Base-by-base conservation (phyloP, 2,113 vertebrate genomes). In the Cyanocitta stelleri region DNA sequence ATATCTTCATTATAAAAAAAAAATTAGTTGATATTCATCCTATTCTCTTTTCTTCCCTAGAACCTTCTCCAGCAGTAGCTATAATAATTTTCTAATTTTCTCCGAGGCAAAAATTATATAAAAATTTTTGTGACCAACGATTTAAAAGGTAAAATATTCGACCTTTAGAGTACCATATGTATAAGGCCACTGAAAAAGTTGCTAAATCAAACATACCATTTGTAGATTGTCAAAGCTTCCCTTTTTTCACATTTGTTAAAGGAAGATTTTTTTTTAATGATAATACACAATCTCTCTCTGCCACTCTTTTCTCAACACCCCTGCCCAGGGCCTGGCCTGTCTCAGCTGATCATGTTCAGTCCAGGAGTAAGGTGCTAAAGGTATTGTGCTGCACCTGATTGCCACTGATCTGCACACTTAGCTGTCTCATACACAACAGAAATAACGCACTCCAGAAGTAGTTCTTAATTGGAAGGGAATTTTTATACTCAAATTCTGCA, bases 241-340 rank as follows among this genome's bases (percentile, higher is more conserved):
- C 1, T 64, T 89, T 79, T 75, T 71, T 17, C 9, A 29, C 0
- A 1, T 49, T 68, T 87, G 4, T 73, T 71, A 35, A 69, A 13
- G 33, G 9, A 73, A 66, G 1, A 26, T 22, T 32, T 41, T 35
- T 52, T n/a, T 84, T 19, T 1, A 7, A 44, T 55, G 3, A 16
- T 43, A 44, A 59, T 33, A 4, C 14, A n/a, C 22, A 49, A 2
- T 30, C 4, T 24, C 14, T 10, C 24, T 64, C 26, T 55, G 20
- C 14, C 22, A 54, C 24, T 32, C 7, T 9, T 74, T 1, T 0
- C 20, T 48, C 21, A 66, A 7, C 27, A 69, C 1, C 9, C 11
- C 19, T 52, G 14, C 18, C 13, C 15, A 39, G n/a, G 14, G 9
- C 16, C 7, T 68, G 48, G 21, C 9, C 16, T 3, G 2, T 24